Evolutionary conservation across 2,113 vertebrate genomes (phyloP).

Genomic region (Cryptomyrus ogoouensis): DNA sequence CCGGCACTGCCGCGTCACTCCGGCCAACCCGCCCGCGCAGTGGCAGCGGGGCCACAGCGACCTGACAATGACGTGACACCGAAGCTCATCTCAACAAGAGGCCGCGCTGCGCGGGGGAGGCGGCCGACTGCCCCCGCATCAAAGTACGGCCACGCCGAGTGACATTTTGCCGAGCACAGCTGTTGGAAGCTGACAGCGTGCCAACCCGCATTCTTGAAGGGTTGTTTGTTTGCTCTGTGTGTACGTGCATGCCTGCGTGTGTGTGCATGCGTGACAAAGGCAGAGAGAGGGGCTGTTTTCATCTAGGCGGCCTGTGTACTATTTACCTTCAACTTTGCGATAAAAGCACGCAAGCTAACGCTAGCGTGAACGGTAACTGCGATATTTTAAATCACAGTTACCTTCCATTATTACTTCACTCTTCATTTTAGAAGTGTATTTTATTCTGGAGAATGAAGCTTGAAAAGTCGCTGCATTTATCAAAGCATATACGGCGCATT

Average conservation of each 20-base stretch:
- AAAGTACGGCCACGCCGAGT: slow-evolving; percentile 50
- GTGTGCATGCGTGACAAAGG: background rate
- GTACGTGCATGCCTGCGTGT: slow-evolving; percentile 26
- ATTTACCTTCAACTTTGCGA: background rate
- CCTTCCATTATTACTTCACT: background rate
- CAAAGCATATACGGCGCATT: background rate
- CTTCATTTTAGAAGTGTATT: background rate
- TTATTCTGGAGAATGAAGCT: background rate
- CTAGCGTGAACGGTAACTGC: background rate
- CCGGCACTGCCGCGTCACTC: slow-evolving; percentile 39
- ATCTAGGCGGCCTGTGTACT: background rate
- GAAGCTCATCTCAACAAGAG: slow-evolving; percentile 56
- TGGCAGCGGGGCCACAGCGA: slow-evolving; percentile 53
- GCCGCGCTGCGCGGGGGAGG: slow-evolving; percentile 36
- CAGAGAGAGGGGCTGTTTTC: background rate
- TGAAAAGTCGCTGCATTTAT: background rate
- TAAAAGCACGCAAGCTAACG: background rate
- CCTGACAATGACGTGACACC: slow-evolving; percentile 64
- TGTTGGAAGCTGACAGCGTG: slow-evolving; percentile 57
- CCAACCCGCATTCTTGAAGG: slow-evolving; percentile 60
- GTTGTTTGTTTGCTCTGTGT: slow-evolving; percentile 53
- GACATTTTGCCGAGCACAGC: slow-evolving; percentile 66
- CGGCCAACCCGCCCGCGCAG: slow-evolving; percentile 55
- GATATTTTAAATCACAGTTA: background rate
- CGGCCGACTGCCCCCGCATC: slow-evolving; percentile 55